Conservation (phyloP, 2,113 vertebrate species). For the Murina feae region DNA sequence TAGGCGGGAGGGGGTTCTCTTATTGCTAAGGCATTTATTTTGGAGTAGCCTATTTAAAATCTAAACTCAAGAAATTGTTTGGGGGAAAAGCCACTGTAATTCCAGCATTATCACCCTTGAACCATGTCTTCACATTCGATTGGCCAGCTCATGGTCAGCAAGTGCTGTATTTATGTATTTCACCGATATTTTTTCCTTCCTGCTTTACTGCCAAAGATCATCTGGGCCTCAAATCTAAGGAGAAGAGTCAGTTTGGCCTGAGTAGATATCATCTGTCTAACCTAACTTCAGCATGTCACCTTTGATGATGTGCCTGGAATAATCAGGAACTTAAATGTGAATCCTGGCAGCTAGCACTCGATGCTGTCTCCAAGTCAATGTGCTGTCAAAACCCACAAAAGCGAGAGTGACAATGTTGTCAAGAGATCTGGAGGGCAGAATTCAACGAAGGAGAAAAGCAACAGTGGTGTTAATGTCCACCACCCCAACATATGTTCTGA, state of each 20-base stretch:
- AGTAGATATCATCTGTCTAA: not conserved
- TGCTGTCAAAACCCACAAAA: not conserved
- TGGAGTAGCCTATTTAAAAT: conserved; percentile 10
- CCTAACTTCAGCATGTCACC: not conserved
- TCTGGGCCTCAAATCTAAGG: not conserved
- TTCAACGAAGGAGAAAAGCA: not conserved
- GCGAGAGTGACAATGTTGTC: not conserved
- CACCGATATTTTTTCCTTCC: not conserved
- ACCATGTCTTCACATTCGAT: not conserved
- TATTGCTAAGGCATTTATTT: not conserved
- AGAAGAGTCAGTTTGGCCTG: not conserved
- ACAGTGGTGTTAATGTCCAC: not conserved
- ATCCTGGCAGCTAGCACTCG: not conserved
- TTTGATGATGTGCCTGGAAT: not conserved
- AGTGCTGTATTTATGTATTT: not conserved
- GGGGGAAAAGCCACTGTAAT: not conserved
- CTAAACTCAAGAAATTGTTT: not conserved
- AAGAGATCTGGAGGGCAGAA: not conserved
- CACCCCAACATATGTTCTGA: not conserved
- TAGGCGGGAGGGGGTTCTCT: not conserved
- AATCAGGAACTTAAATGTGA: not conserved
- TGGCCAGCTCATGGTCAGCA: not conserved
- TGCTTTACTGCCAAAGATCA: not conserved
- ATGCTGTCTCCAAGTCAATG: not conserved
- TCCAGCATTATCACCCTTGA: not conserved